Base-by-base conservation (phyloP, 2,113 vertebrate species). In the Rattus rattus region DNA sequence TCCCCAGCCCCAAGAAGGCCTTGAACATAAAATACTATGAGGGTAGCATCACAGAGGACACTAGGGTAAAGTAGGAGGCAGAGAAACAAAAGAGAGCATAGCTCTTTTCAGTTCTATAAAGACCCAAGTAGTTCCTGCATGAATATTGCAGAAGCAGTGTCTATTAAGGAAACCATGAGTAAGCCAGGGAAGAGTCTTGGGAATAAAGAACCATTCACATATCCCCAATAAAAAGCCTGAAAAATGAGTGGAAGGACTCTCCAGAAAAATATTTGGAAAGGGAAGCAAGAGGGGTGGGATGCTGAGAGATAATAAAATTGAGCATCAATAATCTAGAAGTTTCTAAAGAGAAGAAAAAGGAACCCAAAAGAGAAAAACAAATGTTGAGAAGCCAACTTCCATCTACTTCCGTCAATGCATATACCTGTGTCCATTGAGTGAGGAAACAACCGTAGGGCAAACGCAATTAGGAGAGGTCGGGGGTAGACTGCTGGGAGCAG, bases 281-380 rank as follows among this genome's bases (percentile, higher is more conserved):
- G 43, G 43, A 43, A 43, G 43, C 43, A 43, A 43, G 3, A 43
- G 52, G 52, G 52, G 52, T 7, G 52, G 52, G 7, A 54, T 54
- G 52, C 70, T 11, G 54, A 59, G 33, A 81, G 79, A n/a, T 17
- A 54, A 81, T 33, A 94, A 96, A 96, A 94, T 72, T 56, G 86
- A 92, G 28, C 11, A 93, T 80, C 59, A 49, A 81, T 59, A 13
- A 54, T 33, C 8, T 52, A 28, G 43, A 36, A 94, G 43, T 36
- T 75, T 90, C 63, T 88, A 80, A 3, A 80, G 19, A 11, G 3
- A 7, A 88, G 36, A 70, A 91, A 77, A 56, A 20, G 16, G 2
- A 85, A 65, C 76, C 88, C 8, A 30, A 77, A 77, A 89, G 95
- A 92, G n/a, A 26, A 3, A 65, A 43, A 94, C 49, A 95, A 49